phyloP scores from a whole-genome alignment of 2,888 invertebrate species.

The Lithophane semibrunnea region DNA sequence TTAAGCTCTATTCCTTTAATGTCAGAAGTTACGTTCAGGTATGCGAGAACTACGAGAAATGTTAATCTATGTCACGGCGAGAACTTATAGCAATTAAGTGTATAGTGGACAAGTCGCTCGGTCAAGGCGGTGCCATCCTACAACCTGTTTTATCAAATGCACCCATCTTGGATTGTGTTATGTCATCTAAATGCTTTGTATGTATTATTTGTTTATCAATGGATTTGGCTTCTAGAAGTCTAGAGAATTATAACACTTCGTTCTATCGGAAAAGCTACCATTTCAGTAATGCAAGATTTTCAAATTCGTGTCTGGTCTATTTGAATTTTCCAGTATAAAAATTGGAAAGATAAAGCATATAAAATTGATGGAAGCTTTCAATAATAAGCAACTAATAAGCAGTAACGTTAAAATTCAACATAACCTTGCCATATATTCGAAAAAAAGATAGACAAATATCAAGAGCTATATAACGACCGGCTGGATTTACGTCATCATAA shows the following conservation, averaged over 20 bases:
- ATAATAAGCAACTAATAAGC: conserved; percentile 29
- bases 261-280: not conserved
- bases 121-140: conserved; percentile 86
- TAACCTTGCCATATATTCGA: conserved; percentile 54
- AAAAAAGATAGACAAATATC: conserved; percentile 48
- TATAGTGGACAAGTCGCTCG: conserved; percentile 73
- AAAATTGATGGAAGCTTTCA: conserved; percentile 37
- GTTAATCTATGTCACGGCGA: conserved; percentile 64
- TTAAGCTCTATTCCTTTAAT: conserved; percentile 69
- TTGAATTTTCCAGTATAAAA: not conserved
- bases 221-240: not conserved
- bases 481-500: conserved; percentile 55
- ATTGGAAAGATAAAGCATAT: not conserved
- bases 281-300: not conserved
- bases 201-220: conserved; percentile 45
- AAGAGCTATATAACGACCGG: conserved; percentile 39
- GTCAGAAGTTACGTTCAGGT: conserved; percentile 68
- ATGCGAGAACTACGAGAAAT: conserved; percentile 60
- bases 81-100: conserved; percentile 76
- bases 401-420: conserved; percentile 37
- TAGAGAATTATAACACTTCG: not conserved
- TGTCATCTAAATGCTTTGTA: conserved; percentile 70
- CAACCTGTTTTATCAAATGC: conserved; percentile 74
- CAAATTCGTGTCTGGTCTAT: not conserved
- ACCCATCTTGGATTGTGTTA: conserved; percentile 69